Evolutionary conservation across 2,888 invertebrate species (phyloP), one percentile per base, ranked within the genome.

Genomic region (Chymomyza procnemis): DNA sequence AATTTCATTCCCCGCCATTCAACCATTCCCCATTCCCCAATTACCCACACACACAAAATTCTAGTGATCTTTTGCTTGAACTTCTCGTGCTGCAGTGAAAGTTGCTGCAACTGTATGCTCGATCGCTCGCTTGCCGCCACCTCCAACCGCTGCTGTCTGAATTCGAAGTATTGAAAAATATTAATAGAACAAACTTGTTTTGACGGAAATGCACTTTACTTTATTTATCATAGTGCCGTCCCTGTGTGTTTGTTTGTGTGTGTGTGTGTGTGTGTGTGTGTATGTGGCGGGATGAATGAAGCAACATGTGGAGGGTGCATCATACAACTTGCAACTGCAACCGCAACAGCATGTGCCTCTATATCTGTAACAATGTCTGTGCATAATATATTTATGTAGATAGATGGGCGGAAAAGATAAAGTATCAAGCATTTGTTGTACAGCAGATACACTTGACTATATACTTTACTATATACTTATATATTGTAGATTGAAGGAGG

Each of bases 321-420:
- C 60, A 30, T 47, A 52, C 46, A 50, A 18, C 16, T 18, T 18
- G 48, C 18, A 50, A 50, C 48, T 50, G 48, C 16, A 18, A 50
- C 48, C 14, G 8, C 48, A 50, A 18, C 48, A 50, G 48, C 50
- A 19, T 50, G 50, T 50, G 50, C 19, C 50, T 50, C 16, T 50
- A 16, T 50, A 19, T 50, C 16, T 50, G 50, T 50, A 41, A 41
- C 34, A 12, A 19, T 50, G 50, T 50, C 16, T 73, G 59, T 67
- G 59, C 65, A 69, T 73, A 61, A 75, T 73, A 74, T 81, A 85
- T 81, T 87, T 75, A 85, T 85, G 81, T 85, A 87, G 81, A 85
- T 87, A 87, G 88, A 81, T 87, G 88, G 86, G 88, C 88, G 81
- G 81, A 81, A 81, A 87, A 81, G 81, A 87, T 81, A 85, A 81